These are phyloP conservation scores for Microplitis mediator DNA, from an alignment of 1,140 invertebrate species.

Conservation along the genomic window DNA sequence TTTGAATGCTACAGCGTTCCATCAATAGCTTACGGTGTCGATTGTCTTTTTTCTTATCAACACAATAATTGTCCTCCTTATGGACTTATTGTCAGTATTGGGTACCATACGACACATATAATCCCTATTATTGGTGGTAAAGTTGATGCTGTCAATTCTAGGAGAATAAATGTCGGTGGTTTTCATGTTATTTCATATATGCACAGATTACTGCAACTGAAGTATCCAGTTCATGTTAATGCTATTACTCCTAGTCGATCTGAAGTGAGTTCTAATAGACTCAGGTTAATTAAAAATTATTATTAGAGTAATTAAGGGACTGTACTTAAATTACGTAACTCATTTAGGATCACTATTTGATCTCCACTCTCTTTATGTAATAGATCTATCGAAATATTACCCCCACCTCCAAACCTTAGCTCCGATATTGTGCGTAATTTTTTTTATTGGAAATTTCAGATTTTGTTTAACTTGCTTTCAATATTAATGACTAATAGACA, in stretches of 20 bases:
- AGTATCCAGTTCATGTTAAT: slow-evolving; percentile 89
- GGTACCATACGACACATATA: slow-evolving; percentile 87
- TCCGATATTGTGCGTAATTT: too few relatives aligned
- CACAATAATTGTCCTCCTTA: slow-evolving; percentile 70
- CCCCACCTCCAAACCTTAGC: too few relatives aligned
- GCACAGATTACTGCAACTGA: slow-evolving; percentile 89
- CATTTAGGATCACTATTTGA: too few relatives aligned
- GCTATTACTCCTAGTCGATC: slow-evolving; percentile 84
- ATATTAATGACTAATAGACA: too few relatives aligned
- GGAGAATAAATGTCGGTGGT: slow-evolving; percentile 87
- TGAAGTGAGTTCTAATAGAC: slow-evolving; percentile 66
- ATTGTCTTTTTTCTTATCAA: slow-evolving; percentile 82
- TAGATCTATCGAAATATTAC: too few relatives aligned
- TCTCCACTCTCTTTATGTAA: too few relatives aligned
- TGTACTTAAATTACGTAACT: too few relatives aligned
- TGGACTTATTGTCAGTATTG: slow-evolving; percentile 81
- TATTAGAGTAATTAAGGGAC: too few relatives aligned
- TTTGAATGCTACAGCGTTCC: slow-evolving; percentile 94
- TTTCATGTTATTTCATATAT: slow-evolving; percentile 85
- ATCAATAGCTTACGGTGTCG: slow-evolving; percentile 84
- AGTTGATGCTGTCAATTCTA: slow-evolving; percentile 71
- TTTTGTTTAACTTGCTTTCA: too few relatives aligned
- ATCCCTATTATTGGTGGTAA: slow-evolving; percentile 80
- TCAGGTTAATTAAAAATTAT: background rate
- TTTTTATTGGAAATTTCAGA: too few relatives aligned